A percentile compares a stretch with the other conserved stretches of the same genome.
Conservation (phyloP, 2,797 vertebrate genomes). For the Bryconaethiops microstoma region DNA sequence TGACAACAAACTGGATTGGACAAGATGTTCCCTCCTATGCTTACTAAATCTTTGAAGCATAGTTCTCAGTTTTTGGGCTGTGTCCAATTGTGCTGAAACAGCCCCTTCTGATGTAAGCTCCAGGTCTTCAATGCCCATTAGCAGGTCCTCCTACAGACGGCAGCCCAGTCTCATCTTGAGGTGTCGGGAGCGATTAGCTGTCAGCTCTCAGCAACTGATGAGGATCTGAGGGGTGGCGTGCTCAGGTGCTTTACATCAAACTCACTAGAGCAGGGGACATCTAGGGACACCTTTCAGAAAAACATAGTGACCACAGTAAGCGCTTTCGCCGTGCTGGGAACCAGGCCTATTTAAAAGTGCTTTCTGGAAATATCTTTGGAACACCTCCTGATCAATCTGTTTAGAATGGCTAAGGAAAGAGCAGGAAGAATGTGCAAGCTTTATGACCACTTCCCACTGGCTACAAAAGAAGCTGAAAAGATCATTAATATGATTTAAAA, state of each 20-base stretch:
- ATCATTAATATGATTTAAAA: too few species aligned
- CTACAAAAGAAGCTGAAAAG: neutral
- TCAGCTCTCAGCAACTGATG: constrained; percentile 70
- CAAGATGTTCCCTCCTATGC: neutral
- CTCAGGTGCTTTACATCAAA: constrained; percentile 38
- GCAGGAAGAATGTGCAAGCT: neutral
- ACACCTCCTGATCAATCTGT: constrained; percentile 5
- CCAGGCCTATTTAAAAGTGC: constrained; percentile 13
- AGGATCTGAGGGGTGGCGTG: constrained; percentile 53
- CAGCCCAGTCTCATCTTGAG: constrained; percentile 66
- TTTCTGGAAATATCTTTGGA: constrained; percentile 27
- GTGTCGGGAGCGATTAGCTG: constrained; percentile 72
- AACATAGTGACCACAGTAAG: neutral
- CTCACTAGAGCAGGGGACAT: constrained; percentile 8
- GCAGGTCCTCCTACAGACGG: constrained; percentile 60
- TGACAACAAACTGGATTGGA: neutral
- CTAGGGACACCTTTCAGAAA: constrained; percentile 1
- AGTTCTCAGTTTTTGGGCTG: too few species aligned
- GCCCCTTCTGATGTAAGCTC: constrained; percentile 32
- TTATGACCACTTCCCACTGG: neutral
- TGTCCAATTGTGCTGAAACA: too few species aligned
- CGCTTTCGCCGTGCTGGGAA: neutral
- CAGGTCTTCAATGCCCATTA: constrained; percentile 63
- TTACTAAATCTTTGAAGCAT: too few species aligned
- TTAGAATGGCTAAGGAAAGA: constrained; percentile 1